phyloP scores from a whole-genome alignment of 35 echinoderm and acorn worm genomes.

The Heliocidaris tuberculata region DNA sequence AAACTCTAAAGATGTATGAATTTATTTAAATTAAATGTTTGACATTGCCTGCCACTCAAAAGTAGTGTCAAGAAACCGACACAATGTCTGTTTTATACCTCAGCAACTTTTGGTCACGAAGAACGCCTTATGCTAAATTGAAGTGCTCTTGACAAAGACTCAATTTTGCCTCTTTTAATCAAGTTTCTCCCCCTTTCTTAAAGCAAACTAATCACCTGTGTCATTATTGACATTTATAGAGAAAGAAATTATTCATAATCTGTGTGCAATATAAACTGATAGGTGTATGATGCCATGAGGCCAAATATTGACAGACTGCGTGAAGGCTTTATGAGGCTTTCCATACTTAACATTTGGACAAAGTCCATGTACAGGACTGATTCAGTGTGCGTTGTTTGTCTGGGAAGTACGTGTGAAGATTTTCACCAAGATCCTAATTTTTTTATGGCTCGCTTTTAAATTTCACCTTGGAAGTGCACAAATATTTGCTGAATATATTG shows the following conservation, averaged over 20 bases:
- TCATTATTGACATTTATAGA: background rate
- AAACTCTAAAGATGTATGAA: background rate
- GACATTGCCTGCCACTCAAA: background rate
- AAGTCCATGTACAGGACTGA: background rate
- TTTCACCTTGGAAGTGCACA: background rate
- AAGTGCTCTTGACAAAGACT: background rate
- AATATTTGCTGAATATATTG: background rate
- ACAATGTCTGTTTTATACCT: background rate
- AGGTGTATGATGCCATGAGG: background rate
- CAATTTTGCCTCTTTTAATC: background rate
- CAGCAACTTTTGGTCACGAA: background rate
- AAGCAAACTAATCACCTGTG: constrained; percentile 2
- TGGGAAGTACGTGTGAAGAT: background rate
- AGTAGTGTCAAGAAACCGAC: background rate
- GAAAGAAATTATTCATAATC: constrained; percentile 19
- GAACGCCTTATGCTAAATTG: background rate
- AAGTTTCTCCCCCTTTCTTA: background rate
- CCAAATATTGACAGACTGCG: background rate
- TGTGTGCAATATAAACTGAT: constrained; percentile 17
- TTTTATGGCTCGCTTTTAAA: background rate
- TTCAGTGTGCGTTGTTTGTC: background rate
- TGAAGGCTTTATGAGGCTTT: constrained; percentile 3
- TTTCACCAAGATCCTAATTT: background rate
- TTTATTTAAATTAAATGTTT: background rate
- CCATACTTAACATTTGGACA: background rate